Conservation (phyloP, 1,140 invertebrate genomes). For the Papilio helenus region DNA sequence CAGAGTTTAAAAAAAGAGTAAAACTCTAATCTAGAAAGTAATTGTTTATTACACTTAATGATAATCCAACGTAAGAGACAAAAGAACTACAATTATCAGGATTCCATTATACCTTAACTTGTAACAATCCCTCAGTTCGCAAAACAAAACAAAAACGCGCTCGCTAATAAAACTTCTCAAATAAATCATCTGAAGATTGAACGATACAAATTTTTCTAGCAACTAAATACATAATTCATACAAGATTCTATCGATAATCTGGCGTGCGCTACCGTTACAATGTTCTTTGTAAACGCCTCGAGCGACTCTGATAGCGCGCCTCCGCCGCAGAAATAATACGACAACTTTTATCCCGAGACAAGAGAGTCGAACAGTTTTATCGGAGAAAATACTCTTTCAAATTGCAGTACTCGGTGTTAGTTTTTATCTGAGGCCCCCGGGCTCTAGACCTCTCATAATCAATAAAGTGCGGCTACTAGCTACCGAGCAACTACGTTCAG, state of each 20-base stretch:
- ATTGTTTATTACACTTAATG: not conserved
- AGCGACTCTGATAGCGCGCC: constrained; percentile 48
- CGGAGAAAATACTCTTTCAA: constrained; percentile 65
- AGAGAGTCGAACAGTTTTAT: constrained; percentile 63
- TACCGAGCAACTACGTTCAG: constrained; percentile 1
- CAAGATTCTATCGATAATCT: constrained; percentile 65
- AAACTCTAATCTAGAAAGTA: not conserved
- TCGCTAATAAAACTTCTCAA: constrained; percentile 60
- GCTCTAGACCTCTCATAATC: constrained; percentile 59
- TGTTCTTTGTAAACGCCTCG: constrained; percentile 55
- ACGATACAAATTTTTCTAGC: constrained; percentile 64
- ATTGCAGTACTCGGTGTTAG: constrained; percentile 64
- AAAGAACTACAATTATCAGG: no score
- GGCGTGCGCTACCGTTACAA: constrained; percentile 53
- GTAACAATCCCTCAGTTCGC: not conserved
- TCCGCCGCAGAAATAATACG: constrained; percentile 65
- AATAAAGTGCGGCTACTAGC: constrained; percentile 61
- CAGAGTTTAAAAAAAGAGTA: not conserved
- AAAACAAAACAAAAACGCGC: constrained; percentile 35
- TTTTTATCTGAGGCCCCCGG: constrained; percentile 64
- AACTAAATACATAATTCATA: constrained; percentile 78
- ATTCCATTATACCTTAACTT: not conserved
- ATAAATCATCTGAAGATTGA: constrained; percentile 59
- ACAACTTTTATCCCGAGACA: constrained; percentile 71
- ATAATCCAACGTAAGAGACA: no score